Evolutionary conservation across 2,888 invertebrate species (phyloP).

Genomic region (Eretmocerus hayati): DNA sequence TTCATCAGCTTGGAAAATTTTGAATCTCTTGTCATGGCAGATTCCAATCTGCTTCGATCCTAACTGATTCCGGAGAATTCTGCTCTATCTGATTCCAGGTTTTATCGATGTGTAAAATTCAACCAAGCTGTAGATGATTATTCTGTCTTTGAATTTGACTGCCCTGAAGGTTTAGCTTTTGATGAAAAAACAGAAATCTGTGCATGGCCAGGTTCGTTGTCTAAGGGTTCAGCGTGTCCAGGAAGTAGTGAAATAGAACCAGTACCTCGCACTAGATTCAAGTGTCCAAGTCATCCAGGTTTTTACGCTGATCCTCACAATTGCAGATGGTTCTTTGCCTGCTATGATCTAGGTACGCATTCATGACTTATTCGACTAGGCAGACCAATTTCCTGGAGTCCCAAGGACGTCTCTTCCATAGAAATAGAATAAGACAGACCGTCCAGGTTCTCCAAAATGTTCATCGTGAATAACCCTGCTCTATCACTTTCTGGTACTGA

Average conservation of each 20-base stretch:
- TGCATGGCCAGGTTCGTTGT: constrained; percentile 71
- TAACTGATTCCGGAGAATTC: not conserved
- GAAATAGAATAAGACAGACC: not conserved
- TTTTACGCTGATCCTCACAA: constrained; percentile 76
- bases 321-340: constrained; percentile 79
- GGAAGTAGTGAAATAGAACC: constrained; percentile 75
- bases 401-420: not conserved
- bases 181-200: constrained; percentile 71
- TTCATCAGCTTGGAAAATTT: not conserved
- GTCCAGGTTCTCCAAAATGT: not conserved
- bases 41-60: not conserved
- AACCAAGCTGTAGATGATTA: constrained; percentile 67
- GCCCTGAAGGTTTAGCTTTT: constrained; percentile 70
- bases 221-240: constrained; percentile 65
- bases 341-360: constrained; percentile 61
- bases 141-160: constrained; percentile 75
- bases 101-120: constrained; percentile 76
- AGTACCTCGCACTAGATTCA: constrained; percentile 60
- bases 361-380: too few species aligned
- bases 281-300: constrained; percentile 63
- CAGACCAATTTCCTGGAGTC: too few species aligned
- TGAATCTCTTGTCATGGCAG: not conserved
- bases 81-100: too few species aligned
- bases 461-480: not conserved
- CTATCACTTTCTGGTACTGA: not conserved